phyloP scores from a whole-genome alignment of 2,888 invertebrate genomes.

The Campopleginae sp. region DNA sequence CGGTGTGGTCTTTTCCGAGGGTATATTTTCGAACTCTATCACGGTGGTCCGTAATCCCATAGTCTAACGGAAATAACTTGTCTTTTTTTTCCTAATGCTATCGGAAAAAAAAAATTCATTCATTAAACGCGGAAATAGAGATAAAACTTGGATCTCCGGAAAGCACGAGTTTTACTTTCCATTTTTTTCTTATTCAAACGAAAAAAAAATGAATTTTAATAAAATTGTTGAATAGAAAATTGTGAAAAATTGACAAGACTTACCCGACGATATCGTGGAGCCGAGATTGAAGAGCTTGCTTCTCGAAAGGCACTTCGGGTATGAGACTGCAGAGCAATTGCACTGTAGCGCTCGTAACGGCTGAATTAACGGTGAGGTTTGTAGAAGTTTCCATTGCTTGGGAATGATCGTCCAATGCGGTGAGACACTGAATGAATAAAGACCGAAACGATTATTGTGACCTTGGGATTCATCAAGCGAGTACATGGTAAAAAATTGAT shows the following conservation, averaged over 20 bases:
- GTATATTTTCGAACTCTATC: slow-evolving; percentile 56
- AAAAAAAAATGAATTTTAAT: no score
- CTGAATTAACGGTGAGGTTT: slow-evolving; percentile 80
- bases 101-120: neutral
- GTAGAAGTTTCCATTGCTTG: slow-evolving; percentile 79
- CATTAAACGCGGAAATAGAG: neutral
- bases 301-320: slow-evolving; percentile 84
- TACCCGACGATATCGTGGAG: slow-evolving; percentile 87
- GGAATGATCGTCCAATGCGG: slow-evolving; percentile 78
- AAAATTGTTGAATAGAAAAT: no score
- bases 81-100: neutral
- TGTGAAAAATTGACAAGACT: slow-evolving; percentile 77
- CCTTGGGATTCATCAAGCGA: neutral
- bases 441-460: neutral
- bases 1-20: slow-evolving; percentile 33
- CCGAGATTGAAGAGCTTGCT: slow-evolving; percentile 82
- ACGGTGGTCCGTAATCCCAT: slow-evolving; percentile 63
- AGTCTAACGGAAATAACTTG: slow-evolving; percentile 9
- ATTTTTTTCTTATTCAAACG: no score
- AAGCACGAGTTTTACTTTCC: neutral
- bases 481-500: neutral
- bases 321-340: slow-evolving; percentile 85
- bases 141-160: neutral
- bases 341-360: slow-evolving; percentile 84
- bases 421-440: slow-evolving; percentile 74